Evolutionary conservation across 2,113 vertebrate genomes (phyloP), one percentile per base, ranked within the genome.

Genomic region (Marmota flaviventris): DNA sequence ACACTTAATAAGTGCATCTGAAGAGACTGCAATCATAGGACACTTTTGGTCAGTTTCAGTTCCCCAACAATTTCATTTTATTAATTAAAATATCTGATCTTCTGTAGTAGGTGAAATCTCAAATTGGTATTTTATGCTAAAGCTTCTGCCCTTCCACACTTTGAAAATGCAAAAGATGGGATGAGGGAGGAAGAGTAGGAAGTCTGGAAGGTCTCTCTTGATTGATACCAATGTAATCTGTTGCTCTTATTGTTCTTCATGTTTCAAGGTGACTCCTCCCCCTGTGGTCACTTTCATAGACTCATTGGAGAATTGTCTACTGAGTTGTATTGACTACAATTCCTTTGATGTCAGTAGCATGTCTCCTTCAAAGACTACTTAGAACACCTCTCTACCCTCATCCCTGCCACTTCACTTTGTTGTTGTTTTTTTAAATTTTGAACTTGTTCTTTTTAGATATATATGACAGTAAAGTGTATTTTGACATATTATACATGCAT

Each of bases 61-160:
- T 65, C 4, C 45, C 32, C 18, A 67, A 17, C 48, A 72, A 14
- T 72, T 39, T 91, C 20, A 75, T 53, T 95, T 89, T 72, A 42
- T 22, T 73, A 83, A 69, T 61, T 88, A 82, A 95, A 77, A 61
- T 82, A 88, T 84, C 1, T 67, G 10, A 25, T 34, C 11, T 37
- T n/a, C 42, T 48, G 20, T 51, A 37, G 25, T 61, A 85, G 13
- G 37, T 91, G 82, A 89, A 81, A 69, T 69, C 61, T 96, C 89
- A 93, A 85, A 56, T 93, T 84, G 61, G 0, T 39, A 63, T 89
- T 82, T 85, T 58, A 81, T 69, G 29, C 81, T 42, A 73, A 91
- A 82, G 1, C 5, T 81, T 81, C 32, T 91, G 32, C 18, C 61
- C 20, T 85, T 25, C 14, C 27, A 81, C 2, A 67, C 16, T 89